Evolutionary conservation across 2,797 vertebrate genomes (phyloP).

Genomic region (Pogonophryne albipinna): DNA sequence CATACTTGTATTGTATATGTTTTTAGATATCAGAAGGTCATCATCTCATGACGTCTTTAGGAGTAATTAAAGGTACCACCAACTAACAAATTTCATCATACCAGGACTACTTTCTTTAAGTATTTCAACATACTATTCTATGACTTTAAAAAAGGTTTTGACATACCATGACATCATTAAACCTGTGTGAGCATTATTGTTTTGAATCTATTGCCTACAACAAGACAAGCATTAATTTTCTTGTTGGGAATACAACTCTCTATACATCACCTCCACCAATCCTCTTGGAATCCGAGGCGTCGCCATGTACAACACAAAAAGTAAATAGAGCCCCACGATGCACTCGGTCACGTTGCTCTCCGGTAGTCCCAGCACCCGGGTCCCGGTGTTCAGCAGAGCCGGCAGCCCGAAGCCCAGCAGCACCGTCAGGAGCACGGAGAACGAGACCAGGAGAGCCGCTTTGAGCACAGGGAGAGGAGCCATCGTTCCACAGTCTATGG

Average conservation of each 20-base stretch:
- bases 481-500: slow-evolving; percentile 74
- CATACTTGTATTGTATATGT: too few relatives aligned
- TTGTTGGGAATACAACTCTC: too few relatives aligned
- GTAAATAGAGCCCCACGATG: slow-evolving; percentile 81
- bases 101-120: not conserved
- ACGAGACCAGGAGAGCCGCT: slow-evolving; percentile 66
- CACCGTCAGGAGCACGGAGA: slow-evolving; percentile 81
- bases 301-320: slow-evolving; percentile 83
- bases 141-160: not conserved
- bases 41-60: too few relatives aligned
- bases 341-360: slow-evolving; percentile 83
- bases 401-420: slow-evolving; percentile 84
- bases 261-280: slow-evolving; percentile 78
- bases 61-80: too few relatives aligned
- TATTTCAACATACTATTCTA: not conserved
- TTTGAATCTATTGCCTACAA: too few relatives aligned
- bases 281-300: slow-evolving; percentile 83
- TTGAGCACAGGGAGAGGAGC: slow-evolving; percentile 66
- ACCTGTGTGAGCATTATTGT: too few relatives aligned
- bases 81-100: not conserved
- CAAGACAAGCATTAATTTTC: too few relatives aligned
- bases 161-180: not conserved
- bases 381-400: slow-evolving; percentile 70
- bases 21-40: too few relatives aligned
- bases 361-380: slow-evolving; percentile 76